phyloP scores from a whole-genome alignment of 2,888 invertebrate species.

The Anthrax anthrax region DNA sequence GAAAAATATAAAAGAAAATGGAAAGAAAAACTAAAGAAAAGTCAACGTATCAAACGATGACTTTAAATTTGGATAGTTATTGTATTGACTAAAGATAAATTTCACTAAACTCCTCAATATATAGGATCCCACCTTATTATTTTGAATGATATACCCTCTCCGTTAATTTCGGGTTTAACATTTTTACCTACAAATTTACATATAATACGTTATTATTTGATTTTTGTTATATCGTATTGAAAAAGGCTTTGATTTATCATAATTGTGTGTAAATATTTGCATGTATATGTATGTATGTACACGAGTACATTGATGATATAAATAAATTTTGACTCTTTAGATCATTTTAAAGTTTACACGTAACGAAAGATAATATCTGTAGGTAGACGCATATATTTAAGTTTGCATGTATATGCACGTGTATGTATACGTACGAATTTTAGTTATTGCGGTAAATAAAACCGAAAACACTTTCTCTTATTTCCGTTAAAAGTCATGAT shows the following conservation, averaged over 20 bases:
- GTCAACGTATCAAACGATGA: background rate
- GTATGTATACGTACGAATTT: background rate
- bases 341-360: no score
- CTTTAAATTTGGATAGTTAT: background rate
- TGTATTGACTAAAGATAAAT: slow-evolving; percentile 3
- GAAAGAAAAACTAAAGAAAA: background rate
- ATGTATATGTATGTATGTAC: background rate
- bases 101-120: slow-evolving; percentile 5
- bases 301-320: no score
- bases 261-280: background rate
- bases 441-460: background rate
- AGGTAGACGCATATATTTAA: no score
- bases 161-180: background rate
- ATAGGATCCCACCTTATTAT: slow-evolving; percentile 7
- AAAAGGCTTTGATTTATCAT: slow-evolving; percentile 4
- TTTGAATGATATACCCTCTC: slow-evolving; percentile 1
- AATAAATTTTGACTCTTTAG: no score
- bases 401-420: background rate
- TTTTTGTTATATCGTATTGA: background rate
- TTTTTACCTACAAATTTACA: background rate
- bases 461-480: background rate
- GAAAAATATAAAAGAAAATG: background rate
- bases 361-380: no score
- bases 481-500: background rate
- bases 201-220: background rate